Evolutionary conservation across 2,797 vertebrate genomes (phyloP).

Genomic region (Sebastes aleutianus): DNA sequence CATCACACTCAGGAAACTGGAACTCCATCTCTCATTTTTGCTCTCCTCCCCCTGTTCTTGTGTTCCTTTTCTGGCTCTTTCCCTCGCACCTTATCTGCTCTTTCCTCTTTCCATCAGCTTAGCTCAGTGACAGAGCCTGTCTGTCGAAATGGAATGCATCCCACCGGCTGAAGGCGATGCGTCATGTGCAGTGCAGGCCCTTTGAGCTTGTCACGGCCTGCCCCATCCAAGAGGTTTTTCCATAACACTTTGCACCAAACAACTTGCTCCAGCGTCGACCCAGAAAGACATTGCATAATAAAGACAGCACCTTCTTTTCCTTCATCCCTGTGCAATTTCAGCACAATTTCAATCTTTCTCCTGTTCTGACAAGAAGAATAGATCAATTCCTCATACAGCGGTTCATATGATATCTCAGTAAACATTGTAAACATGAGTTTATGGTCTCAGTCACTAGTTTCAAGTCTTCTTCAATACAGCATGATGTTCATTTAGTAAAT

Average conservation of each 20-base stretch:
- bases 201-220: conserved; percentile 43
- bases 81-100: conserved; percentile 37
- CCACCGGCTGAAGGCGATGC: conserved; percentile 17
- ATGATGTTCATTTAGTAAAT: no score
- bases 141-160: conserved; percentile 30
- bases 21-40: background rate
- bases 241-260: conserved; percentile 6
- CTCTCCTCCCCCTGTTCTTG: background rate
- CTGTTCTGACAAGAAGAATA: conserved; percentile 8
- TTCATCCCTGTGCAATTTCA: background rate
- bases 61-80: background rate
- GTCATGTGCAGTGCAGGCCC: background rate
- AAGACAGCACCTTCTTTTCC: background rate
- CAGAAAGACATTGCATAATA: background rate
- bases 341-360: background rate
- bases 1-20: conserved; percentile 14
- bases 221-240: background rate
- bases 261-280: background rate
- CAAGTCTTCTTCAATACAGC: no score
- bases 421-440: no score
- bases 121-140: conserved; percentile 39
- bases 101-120: conserved; percentile 33
- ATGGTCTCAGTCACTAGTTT: no score
- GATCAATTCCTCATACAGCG: background rate
- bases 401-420: no score